Percentiles rank a stretch among this genome's conserved stretches.
Evolutionary conservation across 1,140 invertebrate genomes (phyloP).

Genomic region (Dinoponera quadriceps): DNA sequence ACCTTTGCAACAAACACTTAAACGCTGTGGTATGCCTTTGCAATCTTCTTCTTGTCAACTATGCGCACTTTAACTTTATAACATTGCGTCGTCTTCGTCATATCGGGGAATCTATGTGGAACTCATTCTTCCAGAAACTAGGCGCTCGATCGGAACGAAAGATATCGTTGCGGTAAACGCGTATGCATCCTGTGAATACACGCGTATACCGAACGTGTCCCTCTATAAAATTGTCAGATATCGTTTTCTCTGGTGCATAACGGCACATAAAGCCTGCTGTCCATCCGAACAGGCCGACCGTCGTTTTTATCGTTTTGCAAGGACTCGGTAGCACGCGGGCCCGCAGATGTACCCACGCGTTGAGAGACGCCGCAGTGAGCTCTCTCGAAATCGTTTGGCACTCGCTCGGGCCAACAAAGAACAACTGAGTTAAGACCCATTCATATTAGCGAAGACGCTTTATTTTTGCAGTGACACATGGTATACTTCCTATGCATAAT

Average conservation of each 20-base stretch:
- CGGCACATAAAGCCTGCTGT: conserved; percentile 32
- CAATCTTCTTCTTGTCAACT: neutral
- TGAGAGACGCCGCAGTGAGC: neutral
- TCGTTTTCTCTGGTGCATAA: conserved; percentile 41
- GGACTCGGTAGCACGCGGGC: neutral
- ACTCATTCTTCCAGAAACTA: conserved; percentile 54
- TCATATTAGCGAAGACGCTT: neutral
- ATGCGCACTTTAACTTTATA: neutral
- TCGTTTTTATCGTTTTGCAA: conserved; percentile 29
- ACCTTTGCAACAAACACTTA: too few relatives aligned
- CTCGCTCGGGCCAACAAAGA: neutral
- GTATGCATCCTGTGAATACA: neutral
- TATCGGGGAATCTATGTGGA: conserved; percentile 33
- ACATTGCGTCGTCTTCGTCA: neutral
- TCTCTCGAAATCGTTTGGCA: conserved; percentile 19
- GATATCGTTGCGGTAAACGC: conserved; percentile 52
- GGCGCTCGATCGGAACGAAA: conserved; percentile 53
- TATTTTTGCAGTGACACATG: too few relatives aligned
- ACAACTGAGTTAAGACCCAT: neutral
- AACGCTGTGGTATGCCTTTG: too few relatives aligned
- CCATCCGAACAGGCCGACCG: neutral
- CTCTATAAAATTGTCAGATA: conserved; percentile 54
- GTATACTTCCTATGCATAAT: too few relatives aligned
- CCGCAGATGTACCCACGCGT: conserved; percentile 4
- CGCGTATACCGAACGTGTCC: conserved; percentile 14